Evolutionary conservation across 2,888 invertebrate genomes (phyloP).

Genomic region (Rotaria magnacalcarata): DNA sequence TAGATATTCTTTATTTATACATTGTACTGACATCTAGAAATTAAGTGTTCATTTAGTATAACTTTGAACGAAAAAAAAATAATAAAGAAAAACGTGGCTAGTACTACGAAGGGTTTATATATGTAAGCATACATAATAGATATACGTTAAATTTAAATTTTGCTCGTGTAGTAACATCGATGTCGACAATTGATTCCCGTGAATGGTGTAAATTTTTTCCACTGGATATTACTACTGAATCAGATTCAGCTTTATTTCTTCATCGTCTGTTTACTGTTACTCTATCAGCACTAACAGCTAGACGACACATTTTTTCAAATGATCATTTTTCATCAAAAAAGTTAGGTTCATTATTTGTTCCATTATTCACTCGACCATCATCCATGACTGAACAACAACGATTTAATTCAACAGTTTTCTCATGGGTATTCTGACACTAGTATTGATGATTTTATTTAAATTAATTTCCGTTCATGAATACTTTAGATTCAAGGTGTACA

Average conservation of each 20-base stretch:
- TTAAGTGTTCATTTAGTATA: too few relatives aligned
- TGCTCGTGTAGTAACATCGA: not conserved
- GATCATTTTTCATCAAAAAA: constrained; percentile 17
- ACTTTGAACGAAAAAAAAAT: too few relatives aligned
- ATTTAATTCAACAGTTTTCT: constrained; percentile 8
- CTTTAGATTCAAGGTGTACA: not conserved
- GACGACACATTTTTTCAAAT: not conserved
- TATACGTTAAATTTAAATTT: not conserved
- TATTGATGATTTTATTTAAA: not conserved
- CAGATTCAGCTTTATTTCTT: not conserved
- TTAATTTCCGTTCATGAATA: not conserved
- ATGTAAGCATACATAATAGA: too few relatives aligned
- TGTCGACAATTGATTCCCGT: not conserved
- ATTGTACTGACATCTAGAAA: too few relatives aligned
- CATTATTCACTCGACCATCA: not conserved
- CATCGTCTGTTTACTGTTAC: not conserved
- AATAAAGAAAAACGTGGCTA: too few relatives aligned
- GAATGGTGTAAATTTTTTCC: not conserved
- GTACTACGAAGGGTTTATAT: too few relatives aligned
- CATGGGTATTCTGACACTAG: not conserved
- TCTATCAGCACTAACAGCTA: not conserved
- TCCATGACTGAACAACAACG: not conserved
- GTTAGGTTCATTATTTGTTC: not conserved
- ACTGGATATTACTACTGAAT: not conserved
- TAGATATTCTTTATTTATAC: too few relatives aligned